Conservation (phyloP, 1,140 invertebrate genomes). For the Glomeris maerens region DNA sequence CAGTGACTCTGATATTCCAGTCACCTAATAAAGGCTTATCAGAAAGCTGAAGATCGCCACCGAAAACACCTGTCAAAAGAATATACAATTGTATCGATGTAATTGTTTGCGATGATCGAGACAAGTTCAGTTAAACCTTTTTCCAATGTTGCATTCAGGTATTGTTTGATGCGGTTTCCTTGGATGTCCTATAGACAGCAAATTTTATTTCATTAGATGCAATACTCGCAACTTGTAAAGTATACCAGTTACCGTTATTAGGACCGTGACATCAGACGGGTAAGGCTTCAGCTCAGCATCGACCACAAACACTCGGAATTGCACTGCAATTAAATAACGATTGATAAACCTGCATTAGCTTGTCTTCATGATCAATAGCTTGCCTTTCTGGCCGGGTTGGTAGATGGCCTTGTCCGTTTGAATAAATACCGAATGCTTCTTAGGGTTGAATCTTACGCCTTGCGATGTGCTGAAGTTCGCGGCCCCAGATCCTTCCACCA, state of each 20-base stretch:
- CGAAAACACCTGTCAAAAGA: slow-evolving; percentile 44
- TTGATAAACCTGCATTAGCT: too few relatives aligned
- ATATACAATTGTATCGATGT: not conserved
- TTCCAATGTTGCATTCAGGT: slow-evolving; percentile 47
- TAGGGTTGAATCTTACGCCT: too few relatives aligned
- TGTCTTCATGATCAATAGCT: too few relatives aligned
- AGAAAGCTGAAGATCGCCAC: slow-evolving; percentile 61
- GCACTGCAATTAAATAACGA: slow-evolving; percentile 37
- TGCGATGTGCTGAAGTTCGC: too few relatives aligned
- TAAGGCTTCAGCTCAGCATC: slow-evolving; percentile 56
- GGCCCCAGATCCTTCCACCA: too few relatives aligned
- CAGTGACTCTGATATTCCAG: slow-evolving; percentile 63
- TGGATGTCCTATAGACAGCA: slow-evolving; percentile 48
- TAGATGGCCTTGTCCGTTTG: too few relatives aligned
- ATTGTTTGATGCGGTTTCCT: slow-evolving; percentile 66
- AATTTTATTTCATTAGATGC: not conserved
- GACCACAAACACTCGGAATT: slow-evolving; percentile 69
- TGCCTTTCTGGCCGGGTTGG: too few relatives aligned
- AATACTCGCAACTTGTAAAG: not conserved
- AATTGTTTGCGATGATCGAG: not conserved
- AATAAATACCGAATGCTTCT: too few relatives aligned
- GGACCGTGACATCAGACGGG: slow-evolving; percentile 42
- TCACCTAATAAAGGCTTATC: slow-evolving; percentile 68
- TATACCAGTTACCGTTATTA: slow-evolving; percentile 40
- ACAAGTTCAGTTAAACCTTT: slow-evolving; percentile 31